These are phyloP conservation scores for Spondyliosoma cantharus DNA, from an alignment of 2,797 vertebrate species.

Conservation along the genomic window DNA sequence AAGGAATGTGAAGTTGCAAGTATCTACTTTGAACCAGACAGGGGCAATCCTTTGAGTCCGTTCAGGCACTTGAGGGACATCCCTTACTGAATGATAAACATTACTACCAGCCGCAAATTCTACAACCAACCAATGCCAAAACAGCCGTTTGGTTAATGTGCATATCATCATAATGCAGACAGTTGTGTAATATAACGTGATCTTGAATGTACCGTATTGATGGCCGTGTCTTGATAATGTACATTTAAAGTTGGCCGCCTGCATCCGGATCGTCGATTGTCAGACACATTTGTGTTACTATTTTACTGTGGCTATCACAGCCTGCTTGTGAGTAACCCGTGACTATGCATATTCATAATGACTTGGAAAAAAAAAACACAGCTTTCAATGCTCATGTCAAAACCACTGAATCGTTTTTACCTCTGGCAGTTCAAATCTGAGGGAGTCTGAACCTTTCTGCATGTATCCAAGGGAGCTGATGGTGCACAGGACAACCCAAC, in stretches of 20 bases:
- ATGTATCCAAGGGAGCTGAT: neutral
- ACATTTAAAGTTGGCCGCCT: conserved; percentile 34
- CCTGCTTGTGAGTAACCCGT: conserved; percentile 14
- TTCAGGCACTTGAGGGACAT: neutral
- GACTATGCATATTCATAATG: conserved; percentile 42
- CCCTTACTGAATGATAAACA: neutral
- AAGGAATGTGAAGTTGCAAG: conserved; percentile 1
- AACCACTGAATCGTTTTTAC: conserved; percentile 2
- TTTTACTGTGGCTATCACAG: conserved; percentile 1
- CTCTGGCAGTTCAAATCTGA: neutral
- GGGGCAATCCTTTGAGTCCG: neutral
- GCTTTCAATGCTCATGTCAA: neutral
- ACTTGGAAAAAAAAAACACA: conserved; percentile 21
- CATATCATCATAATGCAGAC: conserved; percentile 34
- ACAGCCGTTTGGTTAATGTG: conserved; percentile 13
- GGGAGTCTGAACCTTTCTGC: neutral
- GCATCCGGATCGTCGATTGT: neutral
- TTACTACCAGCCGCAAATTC: neutral
- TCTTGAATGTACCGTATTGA: conserved; percentile 26
- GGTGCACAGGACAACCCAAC: neutral
- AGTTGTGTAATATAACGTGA: conserved; percentile 31
- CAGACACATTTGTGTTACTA: neutral
- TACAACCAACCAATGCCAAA: conserved; percentile 12
- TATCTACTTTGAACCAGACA: conserved; percentile 10
- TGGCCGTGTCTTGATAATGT: conserved; percentile 36